phyloP scores from a whole-genome alignment of 2,888 invertebrate genomes.

The Drosophila mayaguana region DNA sequence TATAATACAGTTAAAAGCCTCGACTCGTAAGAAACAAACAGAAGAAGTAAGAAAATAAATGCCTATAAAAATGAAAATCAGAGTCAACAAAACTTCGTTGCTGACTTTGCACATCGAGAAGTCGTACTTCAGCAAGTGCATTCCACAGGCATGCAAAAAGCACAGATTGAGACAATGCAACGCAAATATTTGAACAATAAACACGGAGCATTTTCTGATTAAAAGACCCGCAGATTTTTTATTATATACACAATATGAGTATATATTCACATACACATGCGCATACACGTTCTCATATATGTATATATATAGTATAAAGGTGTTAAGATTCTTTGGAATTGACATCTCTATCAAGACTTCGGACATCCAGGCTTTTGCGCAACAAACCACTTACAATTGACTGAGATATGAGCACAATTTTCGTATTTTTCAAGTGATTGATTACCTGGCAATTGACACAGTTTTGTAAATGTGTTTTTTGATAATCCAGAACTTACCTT shows the following conservation, averaged over 20 bases:
- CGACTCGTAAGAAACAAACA: slow-evolving; percentile 32
- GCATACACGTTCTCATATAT: no score
- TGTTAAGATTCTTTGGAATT: slow-evolving; percentile 50
- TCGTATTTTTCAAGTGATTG: slow-evolving; percentile 56
- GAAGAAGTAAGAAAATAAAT: slow-evolving; percentile 34
- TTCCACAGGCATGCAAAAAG: slow-evolving; percentile 65
- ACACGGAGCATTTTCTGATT: slow-evolving; percentile 60
- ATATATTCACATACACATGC: neutral
- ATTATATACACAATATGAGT: neutral
- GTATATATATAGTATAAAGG: slow-evolving; percentile 33
- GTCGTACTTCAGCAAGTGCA: slow-evolving; percentile 56
- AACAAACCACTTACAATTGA: slow-evolving; percentile 39
- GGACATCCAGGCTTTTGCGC: slow-evolving; percentile 36
- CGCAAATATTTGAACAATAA: slow-evolving; percentile 70
- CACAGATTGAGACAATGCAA: slow-evolving; percentile 19
- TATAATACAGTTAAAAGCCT: slow-evolving; percentile 20
- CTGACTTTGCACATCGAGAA: slow-evolving; percentile 55
- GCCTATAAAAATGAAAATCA: slow-evolving; percentile 48
- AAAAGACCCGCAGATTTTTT: slow-evolving; percentile 28
- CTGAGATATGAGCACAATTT: slow-evolving; percentile 65
- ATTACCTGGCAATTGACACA: slow-evolving; percentile 70
- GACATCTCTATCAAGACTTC: slow-evolving; percentile 27
- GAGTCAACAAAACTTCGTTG: slow-evolving; percentile 64
- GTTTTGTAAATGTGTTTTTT: slow-evolving; percentile 47
- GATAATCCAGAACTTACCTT: slow-evolving; percentile 81